phyloP scores from a whole-genome alignment of 2,113 vertebrate genomes.

The Perognathus longimembris region DNA sequence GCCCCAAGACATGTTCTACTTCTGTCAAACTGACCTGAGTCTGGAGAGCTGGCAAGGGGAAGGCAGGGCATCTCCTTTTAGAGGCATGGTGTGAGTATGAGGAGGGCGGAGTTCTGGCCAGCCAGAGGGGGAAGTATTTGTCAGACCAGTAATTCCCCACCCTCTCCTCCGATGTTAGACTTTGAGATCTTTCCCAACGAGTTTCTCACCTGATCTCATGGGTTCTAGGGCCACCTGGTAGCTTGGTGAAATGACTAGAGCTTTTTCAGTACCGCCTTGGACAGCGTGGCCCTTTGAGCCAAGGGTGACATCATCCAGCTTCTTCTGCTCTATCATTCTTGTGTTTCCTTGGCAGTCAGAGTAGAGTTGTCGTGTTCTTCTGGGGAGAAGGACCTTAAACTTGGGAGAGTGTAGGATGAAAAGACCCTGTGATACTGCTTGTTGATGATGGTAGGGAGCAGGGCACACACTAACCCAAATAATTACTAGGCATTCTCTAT shows the following conservation, averaged over 20 bases:
- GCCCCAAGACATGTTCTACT: background rate
- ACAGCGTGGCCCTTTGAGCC: background rate
- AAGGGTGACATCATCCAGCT: background rate
- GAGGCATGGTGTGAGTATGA: background rate
- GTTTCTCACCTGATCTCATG: conserved; percentile 9
- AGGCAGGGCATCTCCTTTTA: background rate
- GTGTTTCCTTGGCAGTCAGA: background rate
- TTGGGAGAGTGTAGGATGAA: background rate
- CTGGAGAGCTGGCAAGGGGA: background rate
- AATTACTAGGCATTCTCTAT: background rate
- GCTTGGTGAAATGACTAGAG: background rate
- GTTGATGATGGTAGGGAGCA: background rate
- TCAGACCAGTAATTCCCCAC: background rate
- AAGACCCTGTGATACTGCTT: background rate
- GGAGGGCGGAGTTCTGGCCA: background rate
- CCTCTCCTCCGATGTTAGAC: background rate
- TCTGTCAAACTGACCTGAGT: background rate
- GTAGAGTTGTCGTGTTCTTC: background rate
- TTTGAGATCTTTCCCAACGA: conserved; percentile 22
- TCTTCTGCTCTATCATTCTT: background rate
- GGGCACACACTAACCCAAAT: background rate
- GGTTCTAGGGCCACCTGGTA: background rate
- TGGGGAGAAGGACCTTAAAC: background rate
- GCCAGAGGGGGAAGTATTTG: background rate
- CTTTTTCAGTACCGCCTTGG: background rate